Evolutionary conservation across 2,113 vertebrate genomes (phyloP), one percentile per base, ranked within the genome.

Genomic region (Otolemur garnettii): DNA sequence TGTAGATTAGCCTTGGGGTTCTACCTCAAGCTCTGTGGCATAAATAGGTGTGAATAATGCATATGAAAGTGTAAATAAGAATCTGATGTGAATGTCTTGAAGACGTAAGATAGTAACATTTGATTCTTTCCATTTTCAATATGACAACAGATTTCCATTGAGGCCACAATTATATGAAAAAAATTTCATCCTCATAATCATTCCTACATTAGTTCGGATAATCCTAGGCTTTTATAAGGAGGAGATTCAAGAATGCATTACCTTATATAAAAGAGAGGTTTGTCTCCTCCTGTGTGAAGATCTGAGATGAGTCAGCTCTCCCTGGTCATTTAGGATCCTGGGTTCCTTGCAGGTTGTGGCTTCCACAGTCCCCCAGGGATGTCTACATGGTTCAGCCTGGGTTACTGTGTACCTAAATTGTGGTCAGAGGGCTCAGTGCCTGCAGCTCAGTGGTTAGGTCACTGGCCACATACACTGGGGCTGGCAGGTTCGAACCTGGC

Each of bases 1-100:
- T 96, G 74, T 69, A 97, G 91, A 97, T 80, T 33, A 96, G 97
- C 84, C 91, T 94, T 21, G 50, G 95, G 90, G 95, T 97, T 97
- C 93, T 35, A 1, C 0, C 90, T 96, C 78, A 0, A 17, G 62
- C 55, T 96, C 96, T 94, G 57, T 96, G 64, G 78, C 95, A 86
- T 94, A 92, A 96, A 62, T 60, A 93, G 53, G 93, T 80, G 68
- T 91, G 95, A 96, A 77, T 0, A 6, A 80, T 94, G 57, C 84
- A 74, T 75, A 57, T 42, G 72, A 92, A 97, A 97, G 83, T 88
- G 81, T 92, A 85, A 96, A 53, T 87, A 91, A 96, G 91, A 69
- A 96, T 75, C 95, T 68, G 42, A 78, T 97, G 95, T 90, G 93
- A 97, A 92, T 89, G 55, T 72, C 93, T 96, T 96, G 92, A 96